These are phyloP conservation scores for Tokudaia tokunoshimensis DNA, from an alignment of 2,797 vertebrate species.

Conservation along the genomic window DNA sequence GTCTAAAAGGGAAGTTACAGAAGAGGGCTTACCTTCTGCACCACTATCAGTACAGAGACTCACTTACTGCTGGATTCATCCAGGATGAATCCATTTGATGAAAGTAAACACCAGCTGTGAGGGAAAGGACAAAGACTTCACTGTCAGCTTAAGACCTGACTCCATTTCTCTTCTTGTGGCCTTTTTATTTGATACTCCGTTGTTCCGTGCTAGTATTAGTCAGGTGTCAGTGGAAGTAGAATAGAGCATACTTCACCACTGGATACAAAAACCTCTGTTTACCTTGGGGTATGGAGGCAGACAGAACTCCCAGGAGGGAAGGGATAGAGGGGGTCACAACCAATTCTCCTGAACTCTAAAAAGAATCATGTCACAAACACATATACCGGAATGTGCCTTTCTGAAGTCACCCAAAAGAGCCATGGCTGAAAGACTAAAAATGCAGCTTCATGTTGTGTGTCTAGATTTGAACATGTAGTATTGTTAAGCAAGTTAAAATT, in stretches of 20 bases:
- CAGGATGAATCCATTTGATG: background rate
- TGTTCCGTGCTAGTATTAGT: background rate
- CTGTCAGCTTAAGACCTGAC: background rate
- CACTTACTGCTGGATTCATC: background rate
- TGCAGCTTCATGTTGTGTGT: fast-evolving
- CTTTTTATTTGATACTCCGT: background rate
- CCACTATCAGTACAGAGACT: background rate
- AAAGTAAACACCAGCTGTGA: slow-evolving; percentile 29
- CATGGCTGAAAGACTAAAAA: background rate
- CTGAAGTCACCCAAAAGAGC: background rate
- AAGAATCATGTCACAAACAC: background rate
- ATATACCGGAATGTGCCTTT: background rate
- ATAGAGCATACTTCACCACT: background rate
- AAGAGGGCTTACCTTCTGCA: background rate
- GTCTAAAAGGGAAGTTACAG: slow-evolving; percentile 29
- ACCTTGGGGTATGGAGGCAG: background rate
- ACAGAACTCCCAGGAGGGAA: background rate
- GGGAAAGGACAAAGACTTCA: slow-evolving; percentile 54
- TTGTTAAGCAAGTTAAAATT: background rate
- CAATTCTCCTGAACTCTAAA: background rate
- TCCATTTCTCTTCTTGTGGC: background rate
- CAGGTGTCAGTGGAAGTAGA: background rate
- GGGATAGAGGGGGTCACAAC: background rate
- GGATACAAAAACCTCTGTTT: background rate
- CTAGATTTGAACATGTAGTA: background rate